These are phyloP conservation scores for Rhaphigaster nebulosa DNA, from an alignment of 2,888 invertebrate species.

Conservation along the genomic window DNA sequence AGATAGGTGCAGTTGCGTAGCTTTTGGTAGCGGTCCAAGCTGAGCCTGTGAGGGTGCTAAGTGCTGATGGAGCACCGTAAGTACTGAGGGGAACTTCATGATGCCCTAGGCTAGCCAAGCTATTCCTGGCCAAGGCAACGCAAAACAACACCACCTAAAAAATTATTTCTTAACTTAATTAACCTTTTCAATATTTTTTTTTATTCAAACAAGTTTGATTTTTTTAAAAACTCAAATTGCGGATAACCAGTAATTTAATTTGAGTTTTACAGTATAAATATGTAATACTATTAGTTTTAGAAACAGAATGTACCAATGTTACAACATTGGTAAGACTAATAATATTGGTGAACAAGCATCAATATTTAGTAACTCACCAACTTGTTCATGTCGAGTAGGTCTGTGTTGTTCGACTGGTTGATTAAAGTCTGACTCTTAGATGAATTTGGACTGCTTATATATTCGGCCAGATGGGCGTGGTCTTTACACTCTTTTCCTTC, in stretches of 20 bases:
- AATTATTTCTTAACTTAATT: neutral
- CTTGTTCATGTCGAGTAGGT: constrained; percentile 58
- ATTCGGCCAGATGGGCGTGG: constrained; percentile 17
- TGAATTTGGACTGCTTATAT: constrained; percentile 11
- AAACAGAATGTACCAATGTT: too few relatives aligned
- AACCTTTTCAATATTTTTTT: neutral
- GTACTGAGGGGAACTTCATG: neutral
- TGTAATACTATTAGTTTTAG: too few relatives aligned
- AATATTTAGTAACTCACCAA: constrained; percentile 47
- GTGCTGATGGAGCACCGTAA: neutral
- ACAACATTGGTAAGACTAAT: neutral
- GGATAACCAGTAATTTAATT: too few relatives aligned
- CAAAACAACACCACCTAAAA: constrained; percentile 57
- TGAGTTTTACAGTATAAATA: too few relatives aligned
- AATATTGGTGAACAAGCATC: neutral
- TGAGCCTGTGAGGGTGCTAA: neutral
- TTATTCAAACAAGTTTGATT: neutral
- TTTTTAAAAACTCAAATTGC: neutral
- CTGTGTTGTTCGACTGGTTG: constrained; percentile 50
- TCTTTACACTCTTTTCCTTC: neutral
- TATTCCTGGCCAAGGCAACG: constrained; percentile 40
- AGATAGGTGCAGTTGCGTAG: neutral
- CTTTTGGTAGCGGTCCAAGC: neutral
- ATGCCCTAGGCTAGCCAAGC: constrained; percentile 45
- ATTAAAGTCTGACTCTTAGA: constrained; percentile 52